Conservation (phyloP, 2,888 invertebrate species). For the Rhorus exstirpatorius region DNA sequence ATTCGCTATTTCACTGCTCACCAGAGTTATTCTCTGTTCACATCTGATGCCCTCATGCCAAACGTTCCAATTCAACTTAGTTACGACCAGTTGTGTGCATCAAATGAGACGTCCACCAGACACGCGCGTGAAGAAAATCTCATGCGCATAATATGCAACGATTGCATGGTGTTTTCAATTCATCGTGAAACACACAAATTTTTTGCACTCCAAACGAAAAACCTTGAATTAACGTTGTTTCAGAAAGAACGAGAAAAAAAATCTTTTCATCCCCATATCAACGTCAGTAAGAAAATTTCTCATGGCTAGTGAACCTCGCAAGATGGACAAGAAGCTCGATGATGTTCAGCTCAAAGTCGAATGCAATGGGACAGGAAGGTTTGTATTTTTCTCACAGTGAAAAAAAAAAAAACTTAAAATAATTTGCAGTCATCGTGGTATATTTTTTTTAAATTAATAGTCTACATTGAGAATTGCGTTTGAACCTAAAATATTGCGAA, state of each 20-base stretch:
- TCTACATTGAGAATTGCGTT: no score
- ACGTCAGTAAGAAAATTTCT: conserved; percentile 24
- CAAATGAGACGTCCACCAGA: conserved; percentile 31
- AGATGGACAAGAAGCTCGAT: conserved; percentile 54
- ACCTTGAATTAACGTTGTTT: conserved; percentile 49
- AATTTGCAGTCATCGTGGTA: no score
- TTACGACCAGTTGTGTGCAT: conserved; percentile 61
- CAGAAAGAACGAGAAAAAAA: conserved; percentile 29
- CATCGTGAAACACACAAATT: conserved; percentile 20
- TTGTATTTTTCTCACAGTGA: conserved; percentile 11
- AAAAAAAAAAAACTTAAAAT: not conserved
- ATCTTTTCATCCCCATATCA: not conserved
- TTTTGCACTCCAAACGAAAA: not conserved
- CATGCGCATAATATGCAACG: not conserved
- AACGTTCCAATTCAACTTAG: conserved; percentile 62
- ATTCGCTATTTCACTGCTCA: conserved; percentile 21
- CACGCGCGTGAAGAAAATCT: conserved; percentile 32
- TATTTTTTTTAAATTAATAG: no score
- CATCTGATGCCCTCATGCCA: conserved; percentile 34
- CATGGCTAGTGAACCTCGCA: conserved; percentile 9
- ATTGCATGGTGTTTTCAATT: conserved; percentile 12
- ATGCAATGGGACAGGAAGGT: conserved; percentile 31
- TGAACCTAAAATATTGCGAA: no score
- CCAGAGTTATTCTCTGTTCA: conserved; percentile 7
- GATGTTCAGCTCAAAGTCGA: conserved; percentile 61